Evolutionary conservation across 2,113 vertebrate genomes (phyloP).

Genomic region (Gallinago undulata): DNA sequence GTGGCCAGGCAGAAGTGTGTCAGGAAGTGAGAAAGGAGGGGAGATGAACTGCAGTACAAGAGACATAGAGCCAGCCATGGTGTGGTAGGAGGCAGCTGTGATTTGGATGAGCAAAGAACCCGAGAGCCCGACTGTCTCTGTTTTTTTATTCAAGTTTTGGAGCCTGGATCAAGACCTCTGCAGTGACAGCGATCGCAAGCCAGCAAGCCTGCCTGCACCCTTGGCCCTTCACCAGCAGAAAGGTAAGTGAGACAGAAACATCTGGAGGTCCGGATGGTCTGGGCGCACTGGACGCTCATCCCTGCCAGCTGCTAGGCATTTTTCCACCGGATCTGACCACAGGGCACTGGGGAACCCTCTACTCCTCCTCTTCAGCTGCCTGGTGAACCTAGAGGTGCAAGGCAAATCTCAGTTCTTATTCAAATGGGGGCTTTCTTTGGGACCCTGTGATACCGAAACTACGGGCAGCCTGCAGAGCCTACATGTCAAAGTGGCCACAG

Average conservation of each 20-base stretch:
- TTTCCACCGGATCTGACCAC: not conserved
- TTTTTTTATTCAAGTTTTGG: not conserved
- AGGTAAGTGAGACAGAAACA: constrained; percentile 22
- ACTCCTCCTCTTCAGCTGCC: too few relatives aligned
- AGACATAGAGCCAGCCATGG: not conserved
- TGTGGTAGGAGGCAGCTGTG: rapidly evolving
- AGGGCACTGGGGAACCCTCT: not conserved
- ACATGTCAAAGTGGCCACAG: not conserved
- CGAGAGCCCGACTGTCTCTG: not conserved
- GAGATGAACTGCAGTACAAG: not conserved
- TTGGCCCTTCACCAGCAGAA: not conserved
- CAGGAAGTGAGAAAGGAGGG: constrained; percentile 32
- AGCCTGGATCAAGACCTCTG: not conserved
- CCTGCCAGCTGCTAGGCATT: rapidly evolving
- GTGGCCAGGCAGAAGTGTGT: not conserved
- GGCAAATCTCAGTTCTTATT: not conserved
- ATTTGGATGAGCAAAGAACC: not conserved
- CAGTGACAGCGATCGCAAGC: rapidly evolving
- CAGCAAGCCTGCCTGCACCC: not conserved
- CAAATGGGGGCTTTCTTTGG: not conserved
- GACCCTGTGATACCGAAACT: not conserved
- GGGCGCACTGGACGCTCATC: rapidly evolving
- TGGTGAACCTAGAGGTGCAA: not conserved
- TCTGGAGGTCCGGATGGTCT: not conserved
- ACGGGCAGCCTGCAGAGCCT: not conserved